Conservation (phyloP, 2,888 invertebrate species). For the Tanytarsus gracilentus region DNA sequence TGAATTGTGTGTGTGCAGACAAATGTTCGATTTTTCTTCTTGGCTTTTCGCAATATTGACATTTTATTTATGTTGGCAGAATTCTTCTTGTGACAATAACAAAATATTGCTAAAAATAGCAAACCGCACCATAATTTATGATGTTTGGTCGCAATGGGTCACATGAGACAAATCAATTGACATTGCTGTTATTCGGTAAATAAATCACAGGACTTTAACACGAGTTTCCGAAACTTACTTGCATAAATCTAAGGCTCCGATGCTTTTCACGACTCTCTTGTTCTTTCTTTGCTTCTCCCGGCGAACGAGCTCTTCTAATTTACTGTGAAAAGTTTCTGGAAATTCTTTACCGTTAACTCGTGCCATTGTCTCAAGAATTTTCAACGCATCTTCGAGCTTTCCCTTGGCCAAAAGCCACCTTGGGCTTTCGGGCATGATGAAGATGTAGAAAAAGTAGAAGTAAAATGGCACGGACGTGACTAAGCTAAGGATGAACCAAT, state of each 20-base stretch:
- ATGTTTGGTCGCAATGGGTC: no score
- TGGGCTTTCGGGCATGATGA: slow-evolving; percentile 83
- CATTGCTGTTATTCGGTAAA: no score
- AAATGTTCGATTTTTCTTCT: no score
- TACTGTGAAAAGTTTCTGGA: slow-evolving; percentile 61
- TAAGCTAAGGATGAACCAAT: slow-evolving; percentile 74
- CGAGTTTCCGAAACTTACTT: slow-evolving; percentile 32
- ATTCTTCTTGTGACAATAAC: no score
- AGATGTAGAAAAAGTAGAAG: slow-evolving; percentile 74
- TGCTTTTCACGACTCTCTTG: slow-evolving; percentile 45
- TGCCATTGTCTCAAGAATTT: slow-evolving; percentile 68
- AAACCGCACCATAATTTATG: no score
- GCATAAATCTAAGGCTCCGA: slow-evolving; percentile 42
- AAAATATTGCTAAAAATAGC: no score
- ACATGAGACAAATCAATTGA: no score
- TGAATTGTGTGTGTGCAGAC: no score
- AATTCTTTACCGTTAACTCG: slow-evolving; percentile 66
- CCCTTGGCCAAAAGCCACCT: slow-evolving; percentile 83
- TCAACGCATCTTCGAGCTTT: slow-evolving; percentile 69
- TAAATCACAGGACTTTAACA: no score
- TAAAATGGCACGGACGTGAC: slow-evolving; percentile 79
- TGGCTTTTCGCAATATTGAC: no score
- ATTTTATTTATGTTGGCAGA: no score
- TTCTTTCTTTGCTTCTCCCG: slow-evolving; percentile 50
- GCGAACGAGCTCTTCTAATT: slow-evolving; percentile 62